A percentile compares a stretch with the other conserved stretches of the same genome.
Evolutionary conservation across 2,888 invertebrate genomes (phyloP).

Genomic region (Torymus aiolomorphi): DNA sequence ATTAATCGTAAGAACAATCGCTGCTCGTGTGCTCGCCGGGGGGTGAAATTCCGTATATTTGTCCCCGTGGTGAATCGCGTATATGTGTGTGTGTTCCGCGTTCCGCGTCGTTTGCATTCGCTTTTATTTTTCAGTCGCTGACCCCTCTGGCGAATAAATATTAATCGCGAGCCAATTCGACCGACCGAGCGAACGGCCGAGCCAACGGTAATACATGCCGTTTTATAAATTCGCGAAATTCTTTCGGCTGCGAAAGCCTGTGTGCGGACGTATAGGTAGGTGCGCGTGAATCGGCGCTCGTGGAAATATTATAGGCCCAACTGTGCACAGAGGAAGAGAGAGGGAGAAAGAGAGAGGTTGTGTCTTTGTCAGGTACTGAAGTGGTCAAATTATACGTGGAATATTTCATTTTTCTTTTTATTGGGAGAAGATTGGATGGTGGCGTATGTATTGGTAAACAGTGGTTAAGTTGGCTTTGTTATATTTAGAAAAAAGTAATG

Average conservation of each 20-base stretch:
- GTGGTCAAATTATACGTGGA: too few relatives aligned
- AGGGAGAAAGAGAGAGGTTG: too few relatives aligned
- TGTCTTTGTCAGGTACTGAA: too few relatives aligned
- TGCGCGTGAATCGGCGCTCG: too few relatives aligned
- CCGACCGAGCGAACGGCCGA: neutral
- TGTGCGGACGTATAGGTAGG: too few relatives aligned
- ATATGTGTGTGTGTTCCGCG: conserved; percentile 8
- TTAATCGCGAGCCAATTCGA: conserved; percentile 18
- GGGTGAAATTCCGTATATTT: conserved; percentile 25
- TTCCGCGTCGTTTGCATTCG: conserved; percentile 39
- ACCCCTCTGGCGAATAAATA: conserved; percentile 32
- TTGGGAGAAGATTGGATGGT: too few relatives aligned
- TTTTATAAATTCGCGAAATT: conserved; percentile 31
- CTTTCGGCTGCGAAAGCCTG: neutral
- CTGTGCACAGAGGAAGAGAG: too few relatives aligned
- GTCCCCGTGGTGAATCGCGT: conserved; percentile 24
- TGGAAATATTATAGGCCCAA: too few relatives aligned
- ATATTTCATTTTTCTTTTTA: too few relatives aligned
- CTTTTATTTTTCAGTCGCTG: neutral
- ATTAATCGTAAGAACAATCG: conserved; percentile 53
- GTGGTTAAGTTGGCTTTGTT: too few relatives aligned
- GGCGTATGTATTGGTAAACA: too few relatives aligned
- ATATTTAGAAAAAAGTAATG: too few relatives aligned
- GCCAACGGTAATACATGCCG: neutral
- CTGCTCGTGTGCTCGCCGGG: neutral